phyloP scores from a whole-genome alignment of 2,113 vertebrate genomes.

The Channa maculata region DNA sequence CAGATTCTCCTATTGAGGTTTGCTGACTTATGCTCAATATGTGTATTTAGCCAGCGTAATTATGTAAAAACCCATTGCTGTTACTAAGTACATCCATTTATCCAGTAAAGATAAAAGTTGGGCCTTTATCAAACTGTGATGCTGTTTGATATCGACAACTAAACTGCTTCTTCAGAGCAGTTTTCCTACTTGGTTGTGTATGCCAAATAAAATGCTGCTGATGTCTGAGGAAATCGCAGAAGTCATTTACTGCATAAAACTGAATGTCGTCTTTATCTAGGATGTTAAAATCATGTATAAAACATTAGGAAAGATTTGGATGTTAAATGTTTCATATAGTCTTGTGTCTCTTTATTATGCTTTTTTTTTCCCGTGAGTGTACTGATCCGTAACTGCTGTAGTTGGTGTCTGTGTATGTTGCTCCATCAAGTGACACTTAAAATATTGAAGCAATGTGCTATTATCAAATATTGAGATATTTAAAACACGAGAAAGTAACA shows the following conservation, averaged over 20 bases:
- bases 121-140: conserved; percentile 30
- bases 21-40: background rate
- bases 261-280: conserved; percentile 23
- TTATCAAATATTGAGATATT: conserved; percentile 52
- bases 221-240: conserved; percentile 19
- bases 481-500: conserved; percentile 31
- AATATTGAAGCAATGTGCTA: conserved; percentile 36
- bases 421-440: conserved; percentile 51
- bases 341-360: conserved; percentile 67
- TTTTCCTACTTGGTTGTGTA: conserved; percentile 28
- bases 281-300: conserved; percentile 41
- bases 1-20: conserved; percentile 6
- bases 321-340: conserved; percentile 54
- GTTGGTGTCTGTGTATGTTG: conserved; percentile 64
- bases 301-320: conserved; percentile 43
- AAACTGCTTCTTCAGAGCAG: conserved; percentile 17
- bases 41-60: conserved; percentile 7
- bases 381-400: conserved; percentile 58
- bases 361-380: conserved; percentile 43
- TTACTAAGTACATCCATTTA: conserved; percentile 7
- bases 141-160: conserved; percentile 33
- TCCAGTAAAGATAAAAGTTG: conserved; percentile 10
- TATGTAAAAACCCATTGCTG: conserved; percentile 7
- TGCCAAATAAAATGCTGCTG: conserved; percentile 58
- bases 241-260: conserved; percentile 12